Base-by-base conservation (phyloP, 2,113 vertebrate species). In the Galeopterus variegatus region DNA sequence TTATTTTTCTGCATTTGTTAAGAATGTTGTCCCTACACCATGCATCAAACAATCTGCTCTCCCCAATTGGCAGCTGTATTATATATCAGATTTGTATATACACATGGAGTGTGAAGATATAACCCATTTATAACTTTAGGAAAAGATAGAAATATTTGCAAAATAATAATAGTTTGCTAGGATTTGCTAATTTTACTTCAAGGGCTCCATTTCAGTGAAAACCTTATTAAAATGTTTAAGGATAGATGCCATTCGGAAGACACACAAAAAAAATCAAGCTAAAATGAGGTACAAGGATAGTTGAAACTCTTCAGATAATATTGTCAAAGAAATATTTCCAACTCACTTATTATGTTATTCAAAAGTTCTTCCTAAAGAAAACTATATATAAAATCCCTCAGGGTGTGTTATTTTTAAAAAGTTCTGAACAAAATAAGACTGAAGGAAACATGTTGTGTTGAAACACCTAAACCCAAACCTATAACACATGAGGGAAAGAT, bases 311-410 rank as follows among this genome's bases (percentile, higher is more conserved):
- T 67, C 11, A 76, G 8, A 23, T 52, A 73, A 67, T 76, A 88
- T 50, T 94, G 12, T 83, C 48, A 28, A 90, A 70, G 87, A 12
- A 72, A 8, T 67, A 69, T 69, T 95, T 90, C 62, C 72, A 65
- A 94, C 58, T 65, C 7, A 92, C 28, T 88, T 84, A 54, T 67
- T 87, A 65, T 33, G 88, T 90, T 36, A 70, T 60, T 76, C 19
- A 58, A 54, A 95, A 81, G 36, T 80, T 77, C 12, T 67, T 75
- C 6, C 23, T 79, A 81, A 96, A 73, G 26, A 82, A 90, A 82
- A 72, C 28, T 58, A 65, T 60, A 77, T 33, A 54, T 26, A 86
- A 89, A 92, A 73, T 26, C 54, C 6, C 31, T 65, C 17, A 33
- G 17, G 19, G 1, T 80, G 5, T 28, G 31, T 31, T 72, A 76